A percentile compares a stretch with the other conserved stretches of the same genome.
Conservation (phyloP, 2,888 invertebrate genomes). For the Chalcis sispes region DNA sequence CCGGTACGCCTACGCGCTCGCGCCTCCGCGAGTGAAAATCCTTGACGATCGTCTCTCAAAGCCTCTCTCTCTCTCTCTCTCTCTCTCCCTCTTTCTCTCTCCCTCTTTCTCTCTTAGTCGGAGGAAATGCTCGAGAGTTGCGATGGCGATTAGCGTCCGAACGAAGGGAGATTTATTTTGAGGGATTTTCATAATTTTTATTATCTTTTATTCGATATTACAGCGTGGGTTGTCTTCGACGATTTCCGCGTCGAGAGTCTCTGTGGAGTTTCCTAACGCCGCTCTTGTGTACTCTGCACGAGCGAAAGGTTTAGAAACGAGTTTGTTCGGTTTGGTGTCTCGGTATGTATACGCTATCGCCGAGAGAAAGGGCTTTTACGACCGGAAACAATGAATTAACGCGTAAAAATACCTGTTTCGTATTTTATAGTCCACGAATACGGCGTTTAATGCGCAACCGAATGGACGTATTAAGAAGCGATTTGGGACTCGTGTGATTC, state of each 20-base stretch:
- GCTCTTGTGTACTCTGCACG: not conserved
- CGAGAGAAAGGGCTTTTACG: conserved; percentile 42
- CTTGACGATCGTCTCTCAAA: not conserved
- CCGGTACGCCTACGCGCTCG: conserved; percentile 65
- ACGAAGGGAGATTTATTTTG: conserved; percentile 22
- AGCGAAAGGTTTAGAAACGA: conserved; percentile 41
- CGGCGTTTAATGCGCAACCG: conserved; percentile 3
- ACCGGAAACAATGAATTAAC: conserved; percentile 56
- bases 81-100: no score
- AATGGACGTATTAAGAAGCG: not conserved
- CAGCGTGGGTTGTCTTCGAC: conserved; percentile 39
- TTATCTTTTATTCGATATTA: not conserved
- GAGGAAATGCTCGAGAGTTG: not conserved
- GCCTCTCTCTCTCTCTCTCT: no score
- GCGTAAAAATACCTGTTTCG: conserved; percentile 47
- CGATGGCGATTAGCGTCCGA: conserved; percentile 30
- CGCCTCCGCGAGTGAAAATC: conserved; percentile 18
- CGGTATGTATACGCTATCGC: no score
- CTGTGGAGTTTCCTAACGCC: not conserved
- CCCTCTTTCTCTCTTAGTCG: no score
- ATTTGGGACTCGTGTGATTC: no score
- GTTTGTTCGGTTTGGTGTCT: no score
- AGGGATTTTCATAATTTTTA: conserved; percentile 26
- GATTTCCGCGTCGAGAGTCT: conserved; percentile 4
- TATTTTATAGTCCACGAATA: conserved; percentile 5